Evolutionary conservation across 2,113 vertebrate genomes (phyloP).

Genomic region (Sterna hirundo): DNA sequence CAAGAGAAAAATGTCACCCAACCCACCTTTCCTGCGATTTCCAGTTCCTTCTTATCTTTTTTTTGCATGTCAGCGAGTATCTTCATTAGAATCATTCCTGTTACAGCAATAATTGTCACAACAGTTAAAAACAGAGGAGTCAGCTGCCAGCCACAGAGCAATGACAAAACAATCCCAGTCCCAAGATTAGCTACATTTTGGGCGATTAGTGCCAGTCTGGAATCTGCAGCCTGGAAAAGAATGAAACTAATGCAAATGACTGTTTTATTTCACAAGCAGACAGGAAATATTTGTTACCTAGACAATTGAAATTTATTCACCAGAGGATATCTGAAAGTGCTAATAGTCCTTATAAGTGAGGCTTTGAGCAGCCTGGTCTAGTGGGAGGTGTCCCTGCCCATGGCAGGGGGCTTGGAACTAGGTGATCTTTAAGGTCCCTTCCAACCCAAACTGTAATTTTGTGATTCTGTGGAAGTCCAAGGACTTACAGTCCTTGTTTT

Average conservation of each 20-base stretch:
- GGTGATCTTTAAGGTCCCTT: no score
- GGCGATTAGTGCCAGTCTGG: slow-evolving; percentile 79
- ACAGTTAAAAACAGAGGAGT: slow-evolving; percentile 82
- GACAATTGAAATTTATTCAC: not conserved
- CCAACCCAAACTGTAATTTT: no score
- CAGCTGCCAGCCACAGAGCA: slow-evolving; percentile 86
- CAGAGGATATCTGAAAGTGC: not conserved
- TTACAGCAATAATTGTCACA: slow-evolving; percentile 80
- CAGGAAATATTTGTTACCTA: not conserved
- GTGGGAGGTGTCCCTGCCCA: no score
- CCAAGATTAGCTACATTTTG: slow-evolving; percentile 86
- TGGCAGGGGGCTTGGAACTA: no score
- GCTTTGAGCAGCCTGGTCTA: no score
- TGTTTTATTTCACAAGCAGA: not conserved
- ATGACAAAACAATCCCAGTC: slow-evolving; percentile 78
- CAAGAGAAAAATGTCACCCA: not conserved
- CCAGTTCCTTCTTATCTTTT: slow-evolving; percentile 84
- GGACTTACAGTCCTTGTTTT: not conserved
- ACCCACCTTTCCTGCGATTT: slow-evolving; percentile 82
- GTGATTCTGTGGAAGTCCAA: no score
- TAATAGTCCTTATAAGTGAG: not conserved
- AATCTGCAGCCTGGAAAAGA: slow-evolving; percentile 76
- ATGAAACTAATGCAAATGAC: not conserved
- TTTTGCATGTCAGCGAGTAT: slow-evolving; percentile 78
- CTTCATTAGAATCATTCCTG: slow-evolving; percentile 82